Evolutionary conservation across 2,113 vertebrate genomes (phyloP).

Genomic region (Laterallus jamaicensis): DNA sequence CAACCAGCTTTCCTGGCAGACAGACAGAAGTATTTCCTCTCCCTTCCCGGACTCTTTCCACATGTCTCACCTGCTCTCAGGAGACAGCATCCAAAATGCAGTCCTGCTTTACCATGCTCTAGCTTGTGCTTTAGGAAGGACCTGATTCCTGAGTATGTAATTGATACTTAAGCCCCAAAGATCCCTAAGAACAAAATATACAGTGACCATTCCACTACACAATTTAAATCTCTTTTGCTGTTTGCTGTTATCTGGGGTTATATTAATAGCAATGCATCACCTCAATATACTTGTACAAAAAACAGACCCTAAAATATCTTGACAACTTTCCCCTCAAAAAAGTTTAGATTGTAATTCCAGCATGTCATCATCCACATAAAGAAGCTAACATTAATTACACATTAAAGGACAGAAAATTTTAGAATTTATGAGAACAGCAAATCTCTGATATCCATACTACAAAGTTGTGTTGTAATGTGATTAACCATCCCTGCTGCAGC

Average conservation of each 20-base stretch:
- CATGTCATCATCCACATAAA: background rate
- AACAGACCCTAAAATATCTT: background rate
- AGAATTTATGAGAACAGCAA: background rate
- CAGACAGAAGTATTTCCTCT: background rate
- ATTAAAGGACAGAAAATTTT: background rate
- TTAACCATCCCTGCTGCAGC: background rate
- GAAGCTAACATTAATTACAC: background rate
- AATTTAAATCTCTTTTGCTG: background rate
- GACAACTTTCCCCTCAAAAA: background rate
- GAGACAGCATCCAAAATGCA: background rate
- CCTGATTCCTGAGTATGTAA: background rate
- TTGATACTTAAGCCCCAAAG: background rate
- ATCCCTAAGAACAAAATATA: background rate
- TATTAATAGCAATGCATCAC: background rate
- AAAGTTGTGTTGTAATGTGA: background rate
- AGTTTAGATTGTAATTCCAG: background rate
- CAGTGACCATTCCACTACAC: background rate
- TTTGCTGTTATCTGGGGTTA: background rate
- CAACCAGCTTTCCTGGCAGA: background rate
- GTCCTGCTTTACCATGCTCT: background rate
- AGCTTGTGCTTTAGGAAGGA: background rate
- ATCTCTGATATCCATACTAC: background rate
- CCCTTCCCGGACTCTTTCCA: background rate
- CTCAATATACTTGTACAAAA: background rate
- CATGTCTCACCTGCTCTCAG: background rate